Percentiles rank a stretch among this genome's conserved stretches.
These are phyloP conservation scores for Sclerodermus sp. DNA, from an alignment of 2,888 invertebrate species.

Conservation along the genomic window DNA sequence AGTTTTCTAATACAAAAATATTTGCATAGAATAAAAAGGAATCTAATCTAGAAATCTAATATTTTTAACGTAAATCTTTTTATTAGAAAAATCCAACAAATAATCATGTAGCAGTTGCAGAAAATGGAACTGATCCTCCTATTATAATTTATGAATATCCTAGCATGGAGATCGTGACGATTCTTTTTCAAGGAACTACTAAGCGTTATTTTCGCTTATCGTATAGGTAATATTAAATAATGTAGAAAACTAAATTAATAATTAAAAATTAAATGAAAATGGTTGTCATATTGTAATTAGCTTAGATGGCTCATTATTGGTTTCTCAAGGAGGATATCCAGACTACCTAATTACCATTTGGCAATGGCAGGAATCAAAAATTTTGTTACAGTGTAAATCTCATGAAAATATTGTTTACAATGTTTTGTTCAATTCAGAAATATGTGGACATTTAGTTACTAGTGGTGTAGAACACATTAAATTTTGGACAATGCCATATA, in stretches of 20 bases:
- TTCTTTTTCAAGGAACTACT: slow-evolving; percentile 77
- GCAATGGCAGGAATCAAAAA: slow-evolving; percentile 79
- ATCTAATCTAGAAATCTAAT: background rate
- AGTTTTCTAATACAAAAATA: slow-evolving; percentile 42
- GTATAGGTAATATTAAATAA: slow-evolving; percentile 65
- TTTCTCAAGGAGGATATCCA: slow-evolving; percentile 82
- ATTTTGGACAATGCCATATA: slow-evolving; percentile 91
- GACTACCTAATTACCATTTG: slow-evolving; percentile 88
- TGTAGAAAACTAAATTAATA: background rate
- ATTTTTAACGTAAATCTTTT: background rate
- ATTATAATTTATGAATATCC: slow-evolving; percentile 87
- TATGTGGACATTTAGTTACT: slow-evolving; percentile 78
- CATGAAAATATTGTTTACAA: slow-evolving; percentile 79
- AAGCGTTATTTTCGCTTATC: slow-evolving; percentile 72
- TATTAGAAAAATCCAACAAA: slow-evolving; percentile 66
- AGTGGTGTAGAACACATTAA: slow-evolving; percentile 78
- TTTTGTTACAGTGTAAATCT: slow-evolving; percentile 78
- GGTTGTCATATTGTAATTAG: slow-evolving; percentile 58
- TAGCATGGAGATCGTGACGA: slow-evolving; percentile 70
- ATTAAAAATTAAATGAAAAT: slow-evolving; percentile 3
- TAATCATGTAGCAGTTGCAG: slow-evolving; percentile 80
- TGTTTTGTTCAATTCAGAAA: slow-evolving; percentile 79
- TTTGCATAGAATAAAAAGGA: background rate
- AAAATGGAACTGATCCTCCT: slow-evolving; percentile 73
- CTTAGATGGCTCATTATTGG: slow-evolving; percentile 77